phyloP scores from a whole-genome alignment of 2,113 vertebrate species.

The Xenus cinereus region DNA sequence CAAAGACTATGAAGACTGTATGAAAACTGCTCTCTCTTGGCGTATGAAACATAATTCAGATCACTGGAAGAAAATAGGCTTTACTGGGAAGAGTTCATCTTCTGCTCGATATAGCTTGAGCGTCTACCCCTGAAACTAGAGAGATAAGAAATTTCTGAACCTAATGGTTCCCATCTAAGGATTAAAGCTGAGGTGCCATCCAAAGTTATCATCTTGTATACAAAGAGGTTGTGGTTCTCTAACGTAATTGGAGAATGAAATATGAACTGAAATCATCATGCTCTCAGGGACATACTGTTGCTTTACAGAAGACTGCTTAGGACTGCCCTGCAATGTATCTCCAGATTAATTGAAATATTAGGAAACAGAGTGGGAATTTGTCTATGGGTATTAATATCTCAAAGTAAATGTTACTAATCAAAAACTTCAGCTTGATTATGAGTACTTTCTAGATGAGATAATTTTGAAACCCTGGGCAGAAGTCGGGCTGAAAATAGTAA shows the following conservation, averaged over 20 bases:
- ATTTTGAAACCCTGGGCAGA: not conserved
- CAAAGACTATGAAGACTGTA: not conserved
- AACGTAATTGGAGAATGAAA: not conserved
- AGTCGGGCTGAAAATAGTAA: not conserved
- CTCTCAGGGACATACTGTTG: not conserved
- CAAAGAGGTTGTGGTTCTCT: not conserved
- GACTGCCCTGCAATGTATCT: not conserved
- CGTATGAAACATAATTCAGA: not conserved
- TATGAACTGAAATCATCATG: not conserved
- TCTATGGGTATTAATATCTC: not conserved
- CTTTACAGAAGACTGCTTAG: not conserved
- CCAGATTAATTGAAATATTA: not conserved
- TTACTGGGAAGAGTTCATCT: not conserved
- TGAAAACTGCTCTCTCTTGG: not conserved
- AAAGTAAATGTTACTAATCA: conserved; percentile 6
- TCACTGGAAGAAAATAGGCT: not conserved
- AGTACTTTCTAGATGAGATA: not conserved
- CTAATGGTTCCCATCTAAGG: not conserved
- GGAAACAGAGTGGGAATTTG: not conserved
- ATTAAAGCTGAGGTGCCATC: not conserved
- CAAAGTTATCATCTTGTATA: not conserved
- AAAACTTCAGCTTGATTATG: not conserved
- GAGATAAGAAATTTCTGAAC: not conserved
- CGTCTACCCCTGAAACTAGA: not conserved
- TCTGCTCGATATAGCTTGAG: not conserved